Conservation (phyloP, 1,140 invertebrate species). For the Aphaenogaster ashmeadi region DNA sequence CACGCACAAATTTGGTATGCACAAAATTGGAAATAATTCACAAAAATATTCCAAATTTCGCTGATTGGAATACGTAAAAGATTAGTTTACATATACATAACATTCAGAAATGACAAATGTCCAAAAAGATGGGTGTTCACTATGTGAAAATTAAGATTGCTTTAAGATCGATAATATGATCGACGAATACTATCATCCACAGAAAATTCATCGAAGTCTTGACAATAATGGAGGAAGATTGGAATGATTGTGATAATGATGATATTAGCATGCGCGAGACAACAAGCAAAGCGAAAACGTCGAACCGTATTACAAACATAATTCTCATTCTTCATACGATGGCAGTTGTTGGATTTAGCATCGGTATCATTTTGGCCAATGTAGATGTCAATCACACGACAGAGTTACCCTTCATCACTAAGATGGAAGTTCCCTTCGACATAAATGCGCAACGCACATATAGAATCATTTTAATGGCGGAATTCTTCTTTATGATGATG, state of each 20-base stretch:
- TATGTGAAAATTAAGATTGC: background rate
- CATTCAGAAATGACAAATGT: background rate
- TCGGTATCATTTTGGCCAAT: background rate
- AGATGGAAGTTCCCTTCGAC: background rate
- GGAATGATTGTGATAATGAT: background rate
- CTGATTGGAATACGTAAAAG: background rate
- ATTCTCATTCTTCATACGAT: background rate
- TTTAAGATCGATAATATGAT: background rate
- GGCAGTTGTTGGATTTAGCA: background rate
- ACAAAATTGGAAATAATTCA: background rate
- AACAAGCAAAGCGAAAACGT: background rate
- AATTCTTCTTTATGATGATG: background rate
- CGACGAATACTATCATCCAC: background rate
- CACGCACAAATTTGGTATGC: no score
- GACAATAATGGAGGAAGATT: background rate
- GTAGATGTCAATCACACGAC: background rate
- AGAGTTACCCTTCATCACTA: background rate
- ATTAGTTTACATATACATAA: background rate
- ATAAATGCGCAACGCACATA: constrained; percentile 23
- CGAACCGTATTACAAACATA: background rate
- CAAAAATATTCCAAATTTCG: background rate
- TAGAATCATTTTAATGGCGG: background rate
- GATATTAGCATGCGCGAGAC: background rate
- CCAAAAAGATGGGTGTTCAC: background rate
- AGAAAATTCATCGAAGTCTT: constrained; percentile 9